phyloP scores from a whole-genome alignment of 2,113 vertebrate genomes.

The Regulus satrapa region DNA sequence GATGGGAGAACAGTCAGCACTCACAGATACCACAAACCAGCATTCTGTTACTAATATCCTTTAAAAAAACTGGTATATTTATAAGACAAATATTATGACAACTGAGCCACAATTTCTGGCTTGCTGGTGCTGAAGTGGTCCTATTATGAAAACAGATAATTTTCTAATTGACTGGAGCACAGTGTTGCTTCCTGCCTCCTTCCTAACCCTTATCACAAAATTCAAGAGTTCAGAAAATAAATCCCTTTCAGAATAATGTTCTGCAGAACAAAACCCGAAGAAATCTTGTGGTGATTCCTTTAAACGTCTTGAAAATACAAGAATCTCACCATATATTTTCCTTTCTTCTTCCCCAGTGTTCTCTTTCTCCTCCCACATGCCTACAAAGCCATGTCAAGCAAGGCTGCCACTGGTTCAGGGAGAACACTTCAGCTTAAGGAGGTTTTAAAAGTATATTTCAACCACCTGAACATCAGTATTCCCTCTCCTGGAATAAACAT shows the following conservation, averaged over 20 bases:
- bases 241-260: not conserved
- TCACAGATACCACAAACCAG: not conserved
- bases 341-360: not conserved
- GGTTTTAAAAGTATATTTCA: not conserved
- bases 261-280: not conserved
- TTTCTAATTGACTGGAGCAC: not conserved
- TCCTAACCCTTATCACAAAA: not conserved
- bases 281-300: not conserved
- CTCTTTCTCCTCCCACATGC: not conserved
- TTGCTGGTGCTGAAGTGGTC: not conserved
- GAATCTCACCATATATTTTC: not conserved
- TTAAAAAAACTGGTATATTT: not conserved
- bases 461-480: not conserved
- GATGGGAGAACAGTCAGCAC: not conserved
- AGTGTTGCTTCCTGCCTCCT: not conserved
- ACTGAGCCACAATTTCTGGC: not conserved
- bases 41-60: not conserved
- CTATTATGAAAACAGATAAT: not conserved
- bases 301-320: not conserved
- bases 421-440: not conserved
- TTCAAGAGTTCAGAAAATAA: not conserved
- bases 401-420: not conserved
- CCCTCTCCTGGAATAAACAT: not conserved
- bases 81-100: not conserved
- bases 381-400: rapidly evolving